phyloP scores from a whole-genome alignment of 2,113 vertebrate species.

The Numida meleagris region DNA sequence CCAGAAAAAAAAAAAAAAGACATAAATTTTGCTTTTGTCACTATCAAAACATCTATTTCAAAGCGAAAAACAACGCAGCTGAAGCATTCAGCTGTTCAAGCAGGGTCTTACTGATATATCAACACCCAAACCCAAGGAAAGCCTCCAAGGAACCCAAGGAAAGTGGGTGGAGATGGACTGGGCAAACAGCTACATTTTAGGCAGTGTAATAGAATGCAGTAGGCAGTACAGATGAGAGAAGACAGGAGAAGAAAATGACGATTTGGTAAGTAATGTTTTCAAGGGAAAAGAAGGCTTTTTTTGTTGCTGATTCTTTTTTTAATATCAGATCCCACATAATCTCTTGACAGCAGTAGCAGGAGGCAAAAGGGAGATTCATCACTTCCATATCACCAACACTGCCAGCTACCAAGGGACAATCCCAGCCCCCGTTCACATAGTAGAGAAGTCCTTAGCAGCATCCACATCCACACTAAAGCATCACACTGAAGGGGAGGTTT shows the following conservation, averaged over 20 bases:
- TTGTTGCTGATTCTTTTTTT: neutral
- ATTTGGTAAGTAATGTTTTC: neutral
- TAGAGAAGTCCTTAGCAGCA: neutral
- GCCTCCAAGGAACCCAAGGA: neutral
- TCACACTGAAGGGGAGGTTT: neutral
- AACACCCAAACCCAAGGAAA: neutral
- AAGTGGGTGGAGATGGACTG: neutral
- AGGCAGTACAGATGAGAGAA: neutral
- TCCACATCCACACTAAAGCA: neutral
- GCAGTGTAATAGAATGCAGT: accelerated
- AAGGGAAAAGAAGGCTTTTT: neutral
- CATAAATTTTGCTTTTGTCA: neutral
- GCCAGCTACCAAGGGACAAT: neutral
- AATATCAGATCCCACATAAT: neutral
- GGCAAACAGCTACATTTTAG: neutral
- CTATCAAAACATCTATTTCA: neutral
- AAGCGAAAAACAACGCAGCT: neutral
- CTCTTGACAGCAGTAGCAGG: neutral
- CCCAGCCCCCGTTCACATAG: neutral
- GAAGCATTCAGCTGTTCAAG: neutral
- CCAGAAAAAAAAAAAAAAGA: neutral
- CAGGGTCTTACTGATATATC: accelerated
- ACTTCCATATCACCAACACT: neutral
- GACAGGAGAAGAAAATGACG: neutral
- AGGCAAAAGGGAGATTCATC: neutral